A percentile compares a stretch with the other conserved stretches of the same genome.
Evolutionary conservation across 2,113 vertebrate genomes (phyloP).

Genomic region (Hucho hucho): DNA sequence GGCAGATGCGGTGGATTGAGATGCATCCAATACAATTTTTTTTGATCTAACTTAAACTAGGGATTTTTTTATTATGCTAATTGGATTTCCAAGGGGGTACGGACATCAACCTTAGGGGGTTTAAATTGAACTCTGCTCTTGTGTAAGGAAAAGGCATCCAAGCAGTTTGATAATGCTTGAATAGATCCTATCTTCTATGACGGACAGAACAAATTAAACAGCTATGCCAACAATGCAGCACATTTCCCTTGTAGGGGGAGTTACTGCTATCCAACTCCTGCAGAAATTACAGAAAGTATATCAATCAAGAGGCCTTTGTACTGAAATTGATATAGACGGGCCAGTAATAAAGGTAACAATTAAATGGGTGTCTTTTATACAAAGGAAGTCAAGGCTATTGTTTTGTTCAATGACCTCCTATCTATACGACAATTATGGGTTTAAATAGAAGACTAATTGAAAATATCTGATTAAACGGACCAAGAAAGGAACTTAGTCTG

Average conservation of each 20-base stretch:
- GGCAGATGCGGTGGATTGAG: too few species aligned
- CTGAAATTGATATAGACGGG: neutral
- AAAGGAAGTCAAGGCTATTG: constrained; percentile 30
- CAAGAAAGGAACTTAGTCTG: constrained; percentile 71
- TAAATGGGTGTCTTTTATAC: neutral
- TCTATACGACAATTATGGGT: constrained; percentile 82
- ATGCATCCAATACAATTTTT: too few species aligned
- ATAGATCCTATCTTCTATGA: neutral
- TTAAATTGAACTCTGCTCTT: neutral
- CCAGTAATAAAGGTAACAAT: neutral
- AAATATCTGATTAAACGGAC: constrained; percentile 70
- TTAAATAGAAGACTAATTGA: constrained; percentile 79
- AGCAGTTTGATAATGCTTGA: neutral
- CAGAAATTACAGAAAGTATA: constrained; percentile 3
- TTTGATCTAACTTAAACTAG: neutral
- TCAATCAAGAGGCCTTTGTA: neutral
- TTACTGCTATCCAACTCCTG: neutral
- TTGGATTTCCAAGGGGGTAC: too few species aligned
- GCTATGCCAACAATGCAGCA: neutral
- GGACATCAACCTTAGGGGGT: too few species aligned
- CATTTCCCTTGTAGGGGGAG: neutral
- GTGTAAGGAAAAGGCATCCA: neutral
- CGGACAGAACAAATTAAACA: neutral
- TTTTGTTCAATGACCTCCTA: constrained; percentile 71
- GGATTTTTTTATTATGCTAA: neutral